Evolutionary conservation across 2,888 invertebrate genomes (phyloP).

Genomic region (Cremastinae sp.): DNA sequence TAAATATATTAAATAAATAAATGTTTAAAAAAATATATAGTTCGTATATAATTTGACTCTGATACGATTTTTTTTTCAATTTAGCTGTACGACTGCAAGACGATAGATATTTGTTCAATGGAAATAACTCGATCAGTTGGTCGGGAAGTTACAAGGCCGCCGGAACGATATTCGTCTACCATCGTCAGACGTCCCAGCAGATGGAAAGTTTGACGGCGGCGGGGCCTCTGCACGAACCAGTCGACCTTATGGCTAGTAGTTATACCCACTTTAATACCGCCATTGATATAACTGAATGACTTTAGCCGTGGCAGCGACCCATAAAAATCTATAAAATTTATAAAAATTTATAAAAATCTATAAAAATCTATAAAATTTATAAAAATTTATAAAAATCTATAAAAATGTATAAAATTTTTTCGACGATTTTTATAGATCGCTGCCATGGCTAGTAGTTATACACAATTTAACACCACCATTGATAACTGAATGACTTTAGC

Average conservation of each 20-base stretch:
- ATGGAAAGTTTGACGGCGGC: slow-evolving; percentile 88
- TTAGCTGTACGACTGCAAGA: slow-evolving; percentile 89
- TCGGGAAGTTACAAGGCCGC: slow-evolving; percentile 89
- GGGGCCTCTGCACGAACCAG: slow-evolving; percentile 88
- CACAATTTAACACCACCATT: too few relatives aligned
- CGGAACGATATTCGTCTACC: slow-evolving; percentile 90
- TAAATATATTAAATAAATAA: too few relatives aligned
- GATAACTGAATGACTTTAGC: too few relatives aligned
- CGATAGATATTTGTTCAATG: slow-evolving; percentile 91
- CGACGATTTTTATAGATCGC: too few relatives aligned
- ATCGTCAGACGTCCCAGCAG: slow-evolving; percentile 84
- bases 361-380: too few relatives aligned
- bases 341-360: too few relatives aligned
- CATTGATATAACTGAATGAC: too few relatives aligned
- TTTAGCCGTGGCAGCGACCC: too few relatives aligned
- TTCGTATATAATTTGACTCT: background rate
- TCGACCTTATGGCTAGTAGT: slow-evolving; percentile 88
- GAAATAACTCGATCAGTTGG: slow-evolving; percentile 88
- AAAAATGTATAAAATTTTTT: too few relatives aligned
- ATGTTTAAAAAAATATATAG: too few relatives aligned
- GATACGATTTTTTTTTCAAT: slow-evolving; percentile 63
- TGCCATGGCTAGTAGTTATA: too few relatives aligned
- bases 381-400: too few relatives aligned
- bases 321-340: background rate
- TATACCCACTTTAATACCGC: background rate